Evolutionary conservation across 1,140 invertebrate genomes (phyloP).

Genomic region (Nixonia krombeini): DNA sequence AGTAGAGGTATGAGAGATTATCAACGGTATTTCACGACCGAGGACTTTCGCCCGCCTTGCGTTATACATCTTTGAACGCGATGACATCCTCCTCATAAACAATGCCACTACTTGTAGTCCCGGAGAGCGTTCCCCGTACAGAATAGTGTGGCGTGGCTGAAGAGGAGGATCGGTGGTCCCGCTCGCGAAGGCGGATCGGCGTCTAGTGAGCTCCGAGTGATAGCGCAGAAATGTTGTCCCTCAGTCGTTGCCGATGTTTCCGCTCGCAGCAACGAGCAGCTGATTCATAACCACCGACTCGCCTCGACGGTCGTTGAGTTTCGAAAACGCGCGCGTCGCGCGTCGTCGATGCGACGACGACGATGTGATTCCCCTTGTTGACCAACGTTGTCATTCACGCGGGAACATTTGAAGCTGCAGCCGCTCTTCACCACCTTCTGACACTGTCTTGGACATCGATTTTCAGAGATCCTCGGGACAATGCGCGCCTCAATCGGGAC

Average conservation of each 20-base stretch:
- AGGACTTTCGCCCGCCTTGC: conserved; percentile 35
- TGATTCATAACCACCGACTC: conserved; percentile 5
- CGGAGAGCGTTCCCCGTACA: conserved; percentile 29
- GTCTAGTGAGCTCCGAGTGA: conserved; percentile 47
- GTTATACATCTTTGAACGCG: conserved; percentile 30
- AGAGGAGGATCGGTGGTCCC: conserved; percentile 25
- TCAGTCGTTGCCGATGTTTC: conserved; percentile 49
- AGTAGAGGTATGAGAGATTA: conserved; percentile 8
- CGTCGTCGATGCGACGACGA: conserved; percentile 2
- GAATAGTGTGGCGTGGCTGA: conserved; percentile 15
- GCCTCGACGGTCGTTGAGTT: not conserved
- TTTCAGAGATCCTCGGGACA: conserved; percentile 12
- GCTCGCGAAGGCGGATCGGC: conserved; percentile 38
- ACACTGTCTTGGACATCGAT: not conserved
- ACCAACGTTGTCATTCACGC: not conserved
- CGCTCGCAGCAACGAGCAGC: conserved; percentile 28
- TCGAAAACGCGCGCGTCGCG: conserved; percentile 10
- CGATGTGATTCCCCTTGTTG: conserved; percentile 30
- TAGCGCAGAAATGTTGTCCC: conserved; percentile 49
- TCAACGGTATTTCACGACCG: not conserved
- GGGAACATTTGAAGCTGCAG: not conserved
- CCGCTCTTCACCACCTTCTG: not conserved
- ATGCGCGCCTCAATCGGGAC: conserved; percentile 39
- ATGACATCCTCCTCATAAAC: conserved; percentile 41
- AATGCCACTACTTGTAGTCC: conserved; percentile 45